Conservation (phyloP, 2,888 invertebrate genomes). For the Carpatolechia fugitivella region DNA sequence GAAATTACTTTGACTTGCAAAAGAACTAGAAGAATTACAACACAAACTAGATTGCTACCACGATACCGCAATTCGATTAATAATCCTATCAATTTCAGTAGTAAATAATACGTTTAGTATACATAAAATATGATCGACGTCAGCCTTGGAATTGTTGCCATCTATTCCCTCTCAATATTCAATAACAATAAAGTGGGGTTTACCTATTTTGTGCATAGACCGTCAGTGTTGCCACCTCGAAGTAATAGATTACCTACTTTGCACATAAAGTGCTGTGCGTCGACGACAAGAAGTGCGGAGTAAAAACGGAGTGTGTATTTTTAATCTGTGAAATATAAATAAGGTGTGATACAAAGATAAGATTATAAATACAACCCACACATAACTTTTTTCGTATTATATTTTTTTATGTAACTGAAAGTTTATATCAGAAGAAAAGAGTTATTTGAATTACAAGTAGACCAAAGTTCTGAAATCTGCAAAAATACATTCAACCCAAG, state of each 20-base stretch:
- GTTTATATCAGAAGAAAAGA: too few relatives aligned
- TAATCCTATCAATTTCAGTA: not conserved
- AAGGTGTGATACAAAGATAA: not conserved
- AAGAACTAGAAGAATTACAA: too few relatives aligned
- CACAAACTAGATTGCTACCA: not conserved
- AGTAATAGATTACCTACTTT: conserved; percentile 11
- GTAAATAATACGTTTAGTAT: not conserved
- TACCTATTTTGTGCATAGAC: not conserved
- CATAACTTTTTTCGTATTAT: too few relatives aligned
- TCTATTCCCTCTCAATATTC: not conserved
- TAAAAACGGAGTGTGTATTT: not conserved
- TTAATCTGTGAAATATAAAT: not conserved
- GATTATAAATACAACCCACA: too few relatives aligned
- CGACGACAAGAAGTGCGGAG: not conserved
- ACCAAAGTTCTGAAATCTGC: too few relatives aligned
- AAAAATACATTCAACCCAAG: too few relatives aligned
- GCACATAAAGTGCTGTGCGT: conserved; percentile 11
- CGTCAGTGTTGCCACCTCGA: conserved; percentile 5
- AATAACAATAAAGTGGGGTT: not conserved
- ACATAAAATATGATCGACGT: conserved; percentile 1
- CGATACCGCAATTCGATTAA: not conserved
- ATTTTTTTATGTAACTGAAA: too few relatives aligned
- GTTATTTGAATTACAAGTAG: too few relatives aligned
- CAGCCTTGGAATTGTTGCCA: not conserved
- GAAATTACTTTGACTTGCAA: too few relatives aligned